These are phyloP conservation scores for Genyomyrus donnyi DNA, from an alignment of 2,113 vertebrate species.

Conservation along the genomic window DNA sequence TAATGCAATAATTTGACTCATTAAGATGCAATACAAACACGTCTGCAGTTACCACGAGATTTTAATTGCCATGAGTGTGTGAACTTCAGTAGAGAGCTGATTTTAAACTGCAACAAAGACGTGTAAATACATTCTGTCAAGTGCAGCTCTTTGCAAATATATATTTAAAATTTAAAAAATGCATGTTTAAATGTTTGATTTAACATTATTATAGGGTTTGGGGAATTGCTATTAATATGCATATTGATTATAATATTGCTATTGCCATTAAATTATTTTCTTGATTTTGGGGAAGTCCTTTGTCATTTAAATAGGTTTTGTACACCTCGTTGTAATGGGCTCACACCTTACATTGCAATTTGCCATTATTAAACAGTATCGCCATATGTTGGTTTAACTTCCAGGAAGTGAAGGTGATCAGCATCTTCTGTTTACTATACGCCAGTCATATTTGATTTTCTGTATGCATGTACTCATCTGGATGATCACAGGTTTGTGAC, in stretches of 20 bases:
- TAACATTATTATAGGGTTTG: constrained; percentile 19
- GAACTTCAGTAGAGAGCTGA: constrained; percentile 4
- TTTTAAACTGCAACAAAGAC: constrained; percentile 15
- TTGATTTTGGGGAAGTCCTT: constrained; percentile 40
- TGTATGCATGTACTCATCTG: neutral
- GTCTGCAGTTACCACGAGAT: constrained; percentile 39
- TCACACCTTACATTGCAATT: neutral
- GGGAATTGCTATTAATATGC: constrained; percentile 25
- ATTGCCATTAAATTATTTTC: constrained; percentile 39
- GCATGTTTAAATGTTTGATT: constrained; percentile 27
- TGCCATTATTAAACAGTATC: neutral
- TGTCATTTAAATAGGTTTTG: constrained; percentile 37
- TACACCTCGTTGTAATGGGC: constrained; percentile 51
- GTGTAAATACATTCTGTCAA: constrained; percentile 20
- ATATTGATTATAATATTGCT: constrained; percentile 27
- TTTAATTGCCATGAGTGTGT: constrained; percentile 16
- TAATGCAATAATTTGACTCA: constrained; percentile 62
- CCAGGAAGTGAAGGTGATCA: constrained; percentile 6
- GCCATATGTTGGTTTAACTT: constrained; percentile 18
- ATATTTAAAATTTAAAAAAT: constrained; percentile 14
- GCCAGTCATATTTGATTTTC: constrained; percentile 28
- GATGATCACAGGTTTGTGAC: neutral
- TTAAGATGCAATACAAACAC: constrained; percentile 42
- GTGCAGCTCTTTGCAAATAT: neutral
- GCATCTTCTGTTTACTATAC: neutral